Evolutionary conservation across 2,888 invertebrate genomes (phyloP).

Genomic region (Chrysolina haemoptera): DNA sequence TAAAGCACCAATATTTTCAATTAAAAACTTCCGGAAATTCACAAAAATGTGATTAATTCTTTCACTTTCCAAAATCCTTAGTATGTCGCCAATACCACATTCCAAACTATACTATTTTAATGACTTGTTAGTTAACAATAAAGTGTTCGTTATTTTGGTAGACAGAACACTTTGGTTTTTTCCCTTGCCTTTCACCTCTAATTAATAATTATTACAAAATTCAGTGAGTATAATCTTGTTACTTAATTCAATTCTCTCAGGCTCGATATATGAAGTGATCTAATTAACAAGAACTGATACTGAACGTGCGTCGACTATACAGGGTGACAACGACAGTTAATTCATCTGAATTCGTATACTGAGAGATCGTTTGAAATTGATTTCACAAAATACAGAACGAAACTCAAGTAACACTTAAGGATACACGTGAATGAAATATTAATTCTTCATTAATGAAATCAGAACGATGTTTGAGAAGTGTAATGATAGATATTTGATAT

Average conservation of each 20-base stretch:
- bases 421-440: not conserved
- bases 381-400: not conserved
- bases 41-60: not conserved
- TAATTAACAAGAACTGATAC: slow-evolving; percentile 4
- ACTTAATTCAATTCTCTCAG: slow-evolving; percentile 18
- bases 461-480: not conserved
- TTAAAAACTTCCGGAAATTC: not conserved
- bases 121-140: not conserved
- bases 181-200: slow-evolving; percentile 20
- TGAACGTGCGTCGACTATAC: not conserved
- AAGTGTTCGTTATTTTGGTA: not conserved
- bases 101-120: not conserved
- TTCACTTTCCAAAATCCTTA: not conserved
- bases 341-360: not conserved
- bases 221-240: slow-evolving; percentile 8
- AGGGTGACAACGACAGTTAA: not conserved
- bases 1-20: not conserved
- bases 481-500: not conserved
- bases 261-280: slow-evolving; percentile 4
- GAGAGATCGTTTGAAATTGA: not conserved
- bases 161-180: slow-evolving; percentile 3
- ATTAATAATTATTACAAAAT: slow-evolving; percentile 20
- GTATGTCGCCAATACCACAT: not conserved
- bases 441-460: not conserved
- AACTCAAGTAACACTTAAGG: not conserved